A percentile compares a stretch with the other conserved stretches of the same genome.
Evolutionary conservation across 2,113 vertebrate genomes (phyloP).

Genomic region (Dunckerocampus dactyliophorus): DNA sequence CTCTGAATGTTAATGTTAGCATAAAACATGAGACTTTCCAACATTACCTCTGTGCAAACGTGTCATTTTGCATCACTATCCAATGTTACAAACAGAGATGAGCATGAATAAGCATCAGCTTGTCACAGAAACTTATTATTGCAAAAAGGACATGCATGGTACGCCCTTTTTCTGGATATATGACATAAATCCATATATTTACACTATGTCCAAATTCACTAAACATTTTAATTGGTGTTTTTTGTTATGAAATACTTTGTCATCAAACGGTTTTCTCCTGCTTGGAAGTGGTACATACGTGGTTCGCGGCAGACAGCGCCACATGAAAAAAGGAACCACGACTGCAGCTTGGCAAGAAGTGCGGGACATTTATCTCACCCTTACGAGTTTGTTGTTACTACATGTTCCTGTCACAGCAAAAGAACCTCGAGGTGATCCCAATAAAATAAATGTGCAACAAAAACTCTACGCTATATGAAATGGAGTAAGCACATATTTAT

Average conservation of each 20-base stretch:
- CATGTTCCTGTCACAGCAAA: conserved; percentile 6
- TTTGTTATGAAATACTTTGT: background rate
- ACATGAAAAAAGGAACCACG: background rate
- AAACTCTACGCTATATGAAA: background rate
- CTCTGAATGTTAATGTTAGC: too few species aligned
- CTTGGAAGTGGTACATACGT: background rate
- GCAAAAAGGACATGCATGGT: too few species aligned
- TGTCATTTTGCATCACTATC: too few species aligned
- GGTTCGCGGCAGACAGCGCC: too few species aligned
- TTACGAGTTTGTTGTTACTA: background rate
- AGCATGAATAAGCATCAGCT: too few species aligned
- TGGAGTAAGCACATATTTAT: background rate
- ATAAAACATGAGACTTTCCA: too few species aligned
- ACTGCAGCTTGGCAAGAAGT: conserved; percentile 2
- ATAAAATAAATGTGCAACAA: background rate
- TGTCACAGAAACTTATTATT: too few species aligned
- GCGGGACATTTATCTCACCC: background rate
- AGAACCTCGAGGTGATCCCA: background rate
- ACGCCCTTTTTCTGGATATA: too few species aligned
- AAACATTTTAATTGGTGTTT: background rate
- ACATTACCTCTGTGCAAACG: too few species aligned
- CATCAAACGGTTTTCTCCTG: background rate
- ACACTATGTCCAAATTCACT: too few species aligned
- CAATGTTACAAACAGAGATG: too few species aligned
- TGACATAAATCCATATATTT: too few species aligned